These are phyloP conservation scores for Rhabdomys dilectus DNA, from an alignment of 2,113 vertebrate genomes.

Conservation along the genomic window DNA sequence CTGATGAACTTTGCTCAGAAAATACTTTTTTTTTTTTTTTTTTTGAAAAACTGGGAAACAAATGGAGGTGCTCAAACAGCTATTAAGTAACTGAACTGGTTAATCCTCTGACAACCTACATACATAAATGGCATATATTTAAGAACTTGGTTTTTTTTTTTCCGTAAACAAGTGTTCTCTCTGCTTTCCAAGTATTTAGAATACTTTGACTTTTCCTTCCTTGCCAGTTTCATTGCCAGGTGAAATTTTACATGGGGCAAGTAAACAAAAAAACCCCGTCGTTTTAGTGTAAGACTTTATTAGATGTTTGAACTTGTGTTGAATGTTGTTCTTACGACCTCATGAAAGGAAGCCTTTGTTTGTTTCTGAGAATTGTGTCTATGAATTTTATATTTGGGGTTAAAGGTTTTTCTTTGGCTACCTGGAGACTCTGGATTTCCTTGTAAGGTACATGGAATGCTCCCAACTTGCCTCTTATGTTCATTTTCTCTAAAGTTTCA, in stretches of 20 bases:
- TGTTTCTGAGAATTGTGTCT: slow-evolving; percentile 36
- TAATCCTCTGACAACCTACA: background rate
- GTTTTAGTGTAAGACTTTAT: slow-evolving; percentile 27
- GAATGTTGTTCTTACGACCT: slow-evolving; percentile 35
- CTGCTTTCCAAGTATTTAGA: slow-evolving; percentile 13
- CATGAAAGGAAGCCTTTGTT: background rate
- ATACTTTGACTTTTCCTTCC: background rate
- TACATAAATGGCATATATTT: background rate
- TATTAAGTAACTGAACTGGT: background rate
- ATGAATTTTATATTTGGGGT: slow-evolving; percentile 9
- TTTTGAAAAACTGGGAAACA: background rate
- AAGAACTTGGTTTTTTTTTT: background rate
- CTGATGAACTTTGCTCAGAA: background rate
- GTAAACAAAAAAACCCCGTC: background rate
- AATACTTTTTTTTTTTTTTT: too few relatives aligned
- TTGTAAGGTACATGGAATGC: background rate
- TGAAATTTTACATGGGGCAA: slow-evolving; percentile 10
- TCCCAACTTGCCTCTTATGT: background rate
- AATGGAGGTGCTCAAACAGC: background rate
- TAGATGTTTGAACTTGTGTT: slow-evolving; percentile 29
- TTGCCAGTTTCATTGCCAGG: slow-evolving; percentile 33
- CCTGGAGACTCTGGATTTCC: background rate
- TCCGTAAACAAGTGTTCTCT: background rate
- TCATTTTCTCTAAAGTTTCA: background rate
- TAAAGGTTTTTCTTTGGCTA: slow-evolving; percentile 41